Base-by-base conservation (phyloP, 2,888 invertebrate genomes). In the Drosophila testacea region DNA sequence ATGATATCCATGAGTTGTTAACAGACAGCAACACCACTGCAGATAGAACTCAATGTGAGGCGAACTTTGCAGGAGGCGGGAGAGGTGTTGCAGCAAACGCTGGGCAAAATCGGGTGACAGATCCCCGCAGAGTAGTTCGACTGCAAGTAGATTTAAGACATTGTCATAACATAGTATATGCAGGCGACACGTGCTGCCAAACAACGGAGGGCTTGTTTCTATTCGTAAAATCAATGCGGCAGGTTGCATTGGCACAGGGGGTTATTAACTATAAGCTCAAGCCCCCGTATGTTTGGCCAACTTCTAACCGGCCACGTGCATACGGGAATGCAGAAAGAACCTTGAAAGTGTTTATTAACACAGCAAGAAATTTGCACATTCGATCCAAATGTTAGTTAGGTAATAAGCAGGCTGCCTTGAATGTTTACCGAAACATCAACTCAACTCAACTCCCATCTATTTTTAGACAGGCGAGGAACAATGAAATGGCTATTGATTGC, bases 11-110 rank as follows among this genome's bases (percentile, higher is more conserved):
- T 96, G 95, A 38, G 92, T 91, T 0, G 94, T 95, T 39, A 98
- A 91, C 3, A 98, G 91, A 13, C 93, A 92, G 79, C 95, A 94
- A 41, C 95, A 93, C 98, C 98, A 98, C 47, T 94, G 92, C 39
- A 98, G 93, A 90, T 99, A 97, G 90, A 97, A 98, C 88, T 99
- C 97, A 44, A 99, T 90, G 90, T 99, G 98, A 0, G 95, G 94
- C 1, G 97, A 96, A 36, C 94, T 94, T 80, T 97, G 97, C 27
- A 99, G 91, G 52, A 95, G 94, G 2, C 94, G 94, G 0, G 96
- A 95, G 41, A 98, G 88, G 79, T 96, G 95, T 68, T 94, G 93
- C 11, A 98, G 93, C 28, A 97, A 92, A 36, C 96, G 95, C 88
- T 96, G 96, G 0, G 96, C 93, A 91, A 97, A 98, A 67, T 95